Percentiles rank a stretch among this genome's conserved stretches.
Conservation (phyloP, 1,140 invertebrate genomes). For the Andrena cerasifolii region DNA sequence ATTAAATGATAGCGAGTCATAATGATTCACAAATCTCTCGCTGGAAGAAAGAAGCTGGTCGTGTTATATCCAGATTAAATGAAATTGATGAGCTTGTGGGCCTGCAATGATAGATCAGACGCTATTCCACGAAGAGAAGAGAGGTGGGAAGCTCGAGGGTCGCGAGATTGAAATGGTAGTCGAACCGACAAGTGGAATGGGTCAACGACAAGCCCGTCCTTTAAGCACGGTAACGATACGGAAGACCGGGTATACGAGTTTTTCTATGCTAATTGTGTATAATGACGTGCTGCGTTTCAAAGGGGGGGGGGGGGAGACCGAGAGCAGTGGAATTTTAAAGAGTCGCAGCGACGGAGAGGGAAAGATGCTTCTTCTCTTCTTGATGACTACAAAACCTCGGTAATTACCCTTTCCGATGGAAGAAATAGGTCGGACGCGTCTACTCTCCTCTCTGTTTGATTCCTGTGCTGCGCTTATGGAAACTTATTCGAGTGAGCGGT, state of each 20-base stretch:
- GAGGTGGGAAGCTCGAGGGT: not conserved
- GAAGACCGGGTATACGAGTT: constrained; percentile 48
- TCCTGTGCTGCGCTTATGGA: not conserved
- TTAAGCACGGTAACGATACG: constrained; percentile 55
- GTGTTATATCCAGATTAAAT: not conserved
- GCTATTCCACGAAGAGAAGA: not conserved
- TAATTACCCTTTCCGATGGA: constrained; percentile 51
- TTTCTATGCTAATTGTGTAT: constrained; percentile 58
- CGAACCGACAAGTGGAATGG: constrained; percentile 19
- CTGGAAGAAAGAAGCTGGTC: not conserved
- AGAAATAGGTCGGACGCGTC: constrained; percentile 39
- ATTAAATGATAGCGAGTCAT: no score
- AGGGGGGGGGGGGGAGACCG: not conserved
- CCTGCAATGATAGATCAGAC: constrained; percentile 19
- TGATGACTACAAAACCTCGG: constrained; percentile 47
- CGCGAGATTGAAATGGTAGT: not conserved
- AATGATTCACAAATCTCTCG: no score
- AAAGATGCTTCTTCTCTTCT: constrained; percentile 10
- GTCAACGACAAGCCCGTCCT: constrained; percentile 10
- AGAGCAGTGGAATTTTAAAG: constrained; percentile 16
- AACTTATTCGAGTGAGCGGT: not conserved
- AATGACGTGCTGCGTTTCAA: constrained; percentile 49
- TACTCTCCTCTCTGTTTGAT: not conserved
- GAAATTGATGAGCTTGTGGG: constrained; percentile 6
- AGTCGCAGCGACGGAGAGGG: no score